Evolutionary conservation across 2,797 vertebrate genomes (phyloP), one percentile per base, ranked within the genome.

Genomic region (Liparis tanakae): DNA sequence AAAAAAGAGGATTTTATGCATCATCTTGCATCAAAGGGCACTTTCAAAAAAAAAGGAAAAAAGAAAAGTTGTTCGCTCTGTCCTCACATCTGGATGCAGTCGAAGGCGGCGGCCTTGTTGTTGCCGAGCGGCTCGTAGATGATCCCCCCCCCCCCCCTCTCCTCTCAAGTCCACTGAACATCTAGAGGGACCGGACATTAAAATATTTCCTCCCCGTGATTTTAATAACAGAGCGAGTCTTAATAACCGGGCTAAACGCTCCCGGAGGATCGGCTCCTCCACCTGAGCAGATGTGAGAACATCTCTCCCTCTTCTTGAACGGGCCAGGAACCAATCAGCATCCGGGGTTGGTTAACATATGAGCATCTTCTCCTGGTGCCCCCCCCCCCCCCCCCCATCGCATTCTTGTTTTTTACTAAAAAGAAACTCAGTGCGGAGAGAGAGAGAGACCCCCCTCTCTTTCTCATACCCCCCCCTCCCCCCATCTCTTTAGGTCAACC

Each of bases 401-500:
- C 82, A 82, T 84, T 89, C 83, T 87, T 83, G 37, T 84, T 87
- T 71, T 92, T 91, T 80, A 73, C 83, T 68, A 33, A 82, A 30
- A 88, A 81, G 82, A 85, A 79, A 81, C 81, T 63, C 15, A 18
- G 10, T 68, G n/a, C n/a, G 61, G 80, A 70, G 65, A 74, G 74
- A 36, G 59, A 79, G 36, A 30, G 25, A 2, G 2, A 30, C 25
- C 25, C 25, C 76, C 63, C 74, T 73, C 59, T 81, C 75, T 89
- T 87, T 81, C 90, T 86, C 63, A 85, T 87, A 87, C 86, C 82
- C 65, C 76, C 79, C 84, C 73, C 82, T 88, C 87, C 88, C 90
- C 90, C 87, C 86, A 92, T 92, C 74, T 93, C 93, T 93, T 87
- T 90, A 86, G 93, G 94, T 94, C 93, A 93, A 93, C 88, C 90